Evolutionary conservation across 2,113 vertebrate species (phyloP).

Genomic region (Lathamus discolor): DNA sequence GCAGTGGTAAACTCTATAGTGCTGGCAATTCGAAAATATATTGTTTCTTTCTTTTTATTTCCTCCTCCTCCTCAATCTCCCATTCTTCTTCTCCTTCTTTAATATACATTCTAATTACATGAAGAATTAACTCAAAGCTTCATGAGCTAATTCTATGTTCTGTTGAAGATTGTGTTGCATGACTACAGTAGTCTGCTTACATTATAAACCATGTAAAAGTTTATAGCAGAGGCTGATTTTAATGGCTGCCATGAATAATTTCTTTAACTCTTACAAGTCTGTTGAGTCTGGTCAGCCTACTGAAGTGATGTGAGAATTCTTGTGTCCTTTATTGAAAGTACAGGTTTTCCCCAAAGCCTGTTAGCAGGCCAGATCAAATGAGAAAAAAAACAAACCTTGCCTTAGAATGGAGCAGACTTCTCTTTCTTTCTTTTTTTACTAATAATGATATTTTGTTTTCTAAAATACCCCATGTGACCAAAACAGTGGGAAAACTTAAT

Average conservation of each 20-base stretch:
- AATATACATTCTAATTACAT: background rate
- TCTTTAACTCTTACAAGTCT: background rate
- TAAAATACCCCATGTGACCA: rapidly evolving
- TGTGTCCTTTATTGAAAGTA: background rate
- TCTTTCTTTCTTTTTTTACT: background rate
- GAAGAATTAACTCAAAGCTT: background rate
- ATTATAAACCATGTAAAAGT: background rate
- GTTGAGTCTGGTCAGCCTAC: background rate
- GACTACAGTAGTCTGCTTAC: background rate
- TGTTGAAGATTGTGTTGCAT: background rate
- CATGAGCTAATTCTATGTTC: background rate
- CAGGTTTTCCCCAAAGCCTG: background rate
- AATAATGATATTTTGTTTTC: background rate
- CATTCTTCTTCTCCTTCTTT: background rate
- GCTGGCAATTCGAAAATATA: background rate
- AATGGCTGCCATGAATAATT: background rate
- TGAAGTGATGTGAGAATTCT: background rate
- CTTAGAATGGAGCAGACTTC: rapidly evolving
- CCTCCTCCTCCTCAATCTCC: background rate
- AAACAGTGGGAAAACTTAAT: background rate
- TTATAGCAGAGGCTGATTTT: background rate
- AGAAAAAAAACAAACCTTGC: rapidly evolving
- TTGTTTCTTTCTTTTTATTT: background rate
- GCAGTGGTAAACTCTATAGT: background rate
- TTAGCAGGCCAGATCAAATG: background rate